Percentiles rank a stretch among this genome's conserved stretches.
phyloP scores from a whole-genome alignment of 2,113 vertebrate genomes.

The Pyxicephalus adspersus region DNA sequence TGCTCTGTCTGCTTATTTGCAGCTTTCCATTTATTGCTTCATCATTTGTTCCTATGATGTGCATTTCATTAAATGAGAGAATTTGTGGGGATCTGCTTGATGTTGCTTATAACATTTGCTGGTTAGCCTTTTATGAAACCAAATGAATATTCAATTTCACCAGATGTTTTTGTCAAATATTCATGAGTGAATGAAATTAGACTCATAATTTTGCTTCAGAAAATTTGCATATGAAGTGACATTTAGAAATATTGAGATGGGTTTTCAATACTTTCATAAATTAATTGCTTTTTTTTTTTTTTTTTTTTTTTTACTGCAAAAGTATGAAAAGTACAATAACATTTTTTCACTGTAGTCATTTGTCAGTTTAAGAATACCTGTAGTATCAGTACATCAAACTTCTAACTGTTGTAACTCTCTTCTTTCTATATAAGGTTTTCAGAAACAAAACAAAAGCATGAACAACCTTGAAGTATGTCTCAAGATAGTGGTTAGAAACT shows the following conservation, averaged over 20 bases:
- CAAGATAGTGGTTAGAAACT: no score
- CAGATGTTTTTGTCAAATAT: constrained; percentile 55
- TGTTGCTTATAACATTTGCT: constrained; percentile 39
- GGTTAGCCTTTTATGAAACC: constrained; percentile 33
- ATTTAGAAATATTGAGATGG: constrained; percentile 50
- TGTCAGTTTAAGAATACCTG: neutral
- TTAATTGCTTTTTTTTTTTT: constrained; percentile 32
- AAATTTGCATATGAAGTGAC: constrained; percentile 41
- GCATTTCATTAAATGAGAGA: constrained; percentile 18
- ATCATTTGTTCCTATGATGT: neutral
- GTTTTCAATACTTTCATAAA: constrained; percentile 31
- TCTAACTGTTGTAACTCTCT: no score
- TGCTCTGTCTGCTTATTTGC: neutral
- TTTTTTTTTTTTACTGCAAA: no score
- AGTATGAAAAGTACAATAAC: constrained; percentile 11
- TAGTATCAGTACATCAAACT: no score
- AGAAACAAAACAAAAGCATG: no score
- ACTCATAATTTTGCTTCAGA: constrained; percentile 39
- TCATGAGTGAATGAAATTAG: constrained; percentile 43
- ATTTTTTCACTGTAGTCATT: constrained; percentile 1
- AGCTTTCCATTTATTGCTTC: neutral
- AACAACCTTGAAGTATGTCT: no score
- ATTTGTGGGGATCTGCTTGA: constrained; percentile 8
- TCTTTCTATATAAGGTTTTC: no score
- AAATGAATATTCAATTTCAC: constrained; percentile 50